phyloP scores from a whole-genome alignment of 1,140 invertebrate species.

The Aphis craccivora region DNA sequence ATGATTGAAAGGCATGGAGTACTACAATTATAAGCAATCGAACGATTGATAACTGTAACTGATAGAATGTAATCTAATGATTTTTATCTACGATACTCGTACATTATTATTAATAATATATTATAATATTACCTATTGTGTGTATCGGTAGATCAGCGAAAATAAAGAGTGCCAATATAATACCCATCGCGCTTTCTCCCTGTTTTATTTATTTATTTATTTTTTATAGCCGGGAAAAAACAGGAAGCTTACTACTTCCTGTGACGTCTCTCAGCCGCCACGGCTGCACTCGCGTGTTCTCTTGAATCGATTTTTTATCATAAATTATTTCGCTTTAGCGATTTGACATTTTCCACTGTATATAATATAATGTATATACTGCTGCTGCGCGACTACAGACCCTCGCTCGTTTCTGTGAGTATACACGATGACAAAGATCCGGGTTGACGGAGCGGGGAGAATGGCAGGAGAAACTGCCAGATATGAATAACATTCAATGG shows the following conservation, averaged over 20 bases:
- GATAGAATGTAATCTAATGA: not conserved
- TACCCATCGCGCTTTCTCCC: not conserved
- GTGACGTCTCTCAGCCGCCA: not conserved
- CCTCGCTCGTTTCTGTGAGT: not conserved
- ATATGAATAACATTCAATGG: constrained; percentile 50
- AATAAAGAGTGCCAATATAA: not conserved
- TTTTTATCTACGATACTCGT: too few relatives aligned
- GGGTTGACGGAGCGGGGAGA: not conserved
- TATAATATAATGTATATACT: not conserved
- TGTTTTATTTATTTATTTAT: not conserved
- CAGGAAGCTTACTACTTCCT: constrained; percentile 1
- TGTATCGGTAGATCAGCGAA: not conserved
- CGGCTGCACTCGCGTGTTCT: not conserved
- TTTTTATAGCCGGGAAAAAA: constrained; percentile 15
- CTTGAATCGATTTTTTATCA: constrained; percentile 37
- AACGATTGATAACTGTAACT: not conserved
- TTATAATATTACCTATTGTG: not conserved
- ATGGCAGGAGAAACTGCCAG: not conserved
- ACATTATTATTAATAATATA: not conserved
- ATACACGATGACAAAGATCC: not conserved
- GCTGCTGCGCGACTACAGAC: not conserved
- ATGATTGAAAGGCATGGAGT: not conserved
- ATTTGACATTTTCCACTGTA: constrained; percentile 11
- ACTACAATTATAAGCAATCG: not conserved
- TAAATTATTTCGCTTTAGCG: constrained; percentile 38